Evolutionary conservation across 2,113 vertebrate species (phyloP), one percentile per base, ranked within the genome.

Genomic region (Vulpes lagopus): DNA sequence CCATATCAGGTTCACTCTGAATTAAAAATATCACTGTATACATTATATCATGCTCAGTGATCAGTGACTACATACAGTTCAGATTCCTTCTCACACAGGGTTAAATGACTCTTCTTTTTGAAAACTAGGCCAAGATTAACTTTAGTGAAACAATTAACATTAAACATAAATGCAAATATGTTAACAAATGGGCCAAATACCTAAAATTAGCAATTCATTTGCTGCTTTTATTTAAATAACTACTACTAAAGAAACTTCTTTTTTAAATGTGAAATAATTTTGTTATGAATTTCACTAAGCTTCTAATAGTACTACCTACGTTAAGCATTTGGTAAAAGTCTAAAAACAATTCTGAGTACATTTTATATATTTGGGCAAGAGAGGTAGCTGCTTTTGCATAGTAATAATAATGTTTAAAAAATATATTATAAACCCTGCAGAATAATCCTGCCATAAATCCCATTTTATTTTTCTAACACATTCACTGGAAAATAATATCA

Each of bases 391-490:
- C 16, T 15, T 67, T 95, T 92, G 17, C 15, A 73, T 3, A 53
- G 20, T 30, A 82, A 94, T 92, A 59, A 51, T 17, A 43, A 1
- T 51, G 5, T 65, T 78, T 25, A 2, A 79, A 94, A 76, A 69
- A 57, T 79, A 19, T 57, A 49, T 67, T 74, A 67, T 60, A 65
- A 89, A 89, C 35, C 32, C 1, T 91, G 2, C n/a, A 64, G 73
- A 95, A 64, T 23, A 95, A 59, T 71, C 6, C 55, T 64, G 7
- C 14, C n/a, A 51, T 49, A 3, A 80, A 74, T 87, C n/a, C 30
- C 49, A 81, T 85, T 94, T 87, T 86, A 78, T 78, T 91, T 92
- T 89, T 89, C 25, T 38, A 80, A 60, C 3, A 49, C n/a, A 78
- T 43, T 67, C 8, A 53, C 19, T 85, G 53, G 76, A 69, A 95